phyloP scores from a whole-genome alignment of 64 coral and sea anemone species.

The Dendrophyllia cribrosa region DNA sequence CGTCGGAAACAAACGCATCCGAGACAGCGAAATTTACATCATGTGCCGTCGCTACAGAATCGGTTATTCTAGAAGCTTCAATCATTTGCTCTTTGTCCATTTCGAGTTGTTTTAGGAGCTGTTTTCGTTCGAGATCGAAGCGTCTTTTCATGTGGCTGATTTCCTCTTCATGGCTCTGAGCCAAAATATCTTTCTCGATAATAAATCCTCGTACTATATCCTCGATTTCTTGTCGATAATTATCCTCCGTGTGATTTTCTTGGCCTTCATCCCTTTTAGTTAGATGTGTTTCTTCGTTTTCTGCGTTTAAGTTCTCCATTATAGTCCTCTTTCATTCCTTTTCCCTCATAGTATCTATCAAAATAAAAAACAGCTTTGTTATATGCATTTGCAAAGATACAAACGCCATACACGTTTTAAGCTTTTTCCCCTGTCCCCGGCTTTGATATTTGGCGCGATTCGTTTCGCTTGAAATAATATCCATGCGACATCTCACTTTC shows the following conservation, averaged over 20 bases:
- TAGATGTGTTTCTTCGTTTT: not conserved
- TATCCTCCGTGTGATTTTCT: constrained; percentile 54
- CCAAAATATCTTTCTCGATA: constrained; percentile 87
- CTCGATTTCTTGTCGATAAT: constrained; percentile 82
- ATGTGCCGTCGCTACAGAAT: constrained; percentile 6
- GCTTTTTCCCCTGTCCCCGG: too few species aligned
- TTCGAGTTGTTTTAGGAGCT: constrained; percentile 71
- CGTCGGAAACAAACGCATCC: constrained; percentile 48
- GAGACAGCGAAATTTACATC: constrained; percentile 64
- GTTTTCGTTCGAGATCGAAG: constrained; percentile 78
- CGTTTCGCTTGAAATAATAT: not conserved
- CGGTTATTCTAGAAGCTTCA: constrained; percentile 64
- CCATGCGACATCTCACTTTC: not conserved
- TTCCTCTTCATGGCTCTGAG: constrained; percentile 88
- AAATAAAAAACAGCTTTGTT: not conserved
- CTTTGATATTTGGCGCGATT: not conserved
- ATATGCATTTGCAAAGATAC: not conserved
- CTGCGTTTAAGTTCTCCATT: constrained; percentile 4
- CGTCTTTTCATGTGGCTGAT: constrained; percentile 79
- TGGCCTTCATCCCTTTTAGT: constrained; percentile 44
- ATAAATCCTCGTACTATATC: constrained; percentile 94
- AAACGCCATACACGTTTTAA: not conserved
- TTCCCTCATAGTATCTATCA: not conserved
- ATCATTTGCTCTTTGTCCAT: constrained; percentile 79
- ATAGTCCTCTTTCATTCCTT: not conserved